These are phyloP conservation scores for Anhinga anhinga DNA, from an alignment of 2,113 vertebrate genomes.

Conservation along the genomic window DNA sequence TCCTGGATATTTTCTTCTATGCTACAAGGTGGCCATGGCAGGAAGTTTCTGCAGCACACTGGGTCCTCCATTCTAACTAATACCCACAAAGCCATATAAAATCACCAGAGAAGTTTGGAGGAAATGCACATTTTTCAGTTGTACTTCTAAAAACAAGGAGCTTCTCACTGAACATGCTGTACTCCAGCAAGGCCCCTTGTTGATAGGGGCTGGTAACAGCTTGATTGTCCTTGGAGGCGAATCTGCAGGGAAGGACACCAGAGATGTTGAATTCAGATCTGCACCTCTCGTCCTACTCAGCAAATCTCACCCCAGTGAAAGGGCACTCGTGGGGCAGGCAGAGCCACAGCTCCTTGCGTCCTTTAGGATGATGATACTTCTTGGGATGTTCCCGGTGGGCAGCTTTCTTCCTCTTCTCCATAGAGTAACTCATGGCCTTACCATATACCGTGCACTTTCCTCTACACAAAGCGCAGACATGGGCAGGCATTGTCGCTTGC, in stretches of 20 bases:
- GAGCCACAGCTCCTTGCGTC: background rate
- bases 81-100: background rate
- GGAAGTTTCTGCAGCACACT: background rate
- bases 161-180: background rate
- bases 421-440: background rate
- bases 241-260: background rate
- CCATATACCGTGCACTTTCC: background rate
- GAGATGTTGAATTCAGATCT: background rate
- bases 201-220: background rate
- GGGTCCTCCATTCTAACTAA: background rate
- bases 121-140: background rate
- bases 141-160: background rate
- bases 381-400: background rate
- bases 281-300: rapidly evolving
- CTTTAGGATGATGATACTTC: background rate
- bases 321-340: background rate
- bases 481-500: rapidly evolving
- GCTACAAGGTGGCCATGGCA: background rate
- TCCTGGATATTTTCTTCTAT: background rate
- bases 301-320: background rate
- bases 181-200: background rate
- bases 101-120: background rate
- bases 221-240: background rate
- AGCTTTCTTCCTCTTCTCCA: background rate
- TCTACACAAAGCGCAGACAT: background rate